phyloP scores from a whole-genome alignment of 2,113 vertebrate genomes.

The Psophia crepitans region DNA sequence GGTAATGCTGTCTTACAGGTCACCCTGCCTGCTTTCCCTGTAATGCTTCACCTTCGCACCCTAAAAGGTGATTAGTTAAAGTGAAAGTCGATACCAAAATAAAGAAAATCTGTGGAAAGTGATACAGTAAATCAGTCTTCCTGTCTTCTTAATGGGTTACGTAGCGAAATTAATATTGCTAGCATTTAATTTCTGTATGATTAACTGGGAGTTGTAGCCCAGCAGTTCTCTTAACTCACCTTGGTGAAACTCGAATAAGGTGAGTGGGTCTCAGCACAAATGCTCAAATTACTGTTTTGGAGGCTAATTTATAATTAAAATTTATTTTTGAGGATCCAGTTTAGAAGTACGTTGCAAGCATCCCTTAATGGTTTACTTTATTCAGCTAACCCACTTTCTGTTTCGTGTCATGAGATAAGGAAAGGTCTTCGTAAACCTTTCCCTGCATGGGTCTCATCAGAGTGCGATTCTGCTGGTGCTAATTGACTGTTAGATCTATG shows the following conservation, averaged over 20 bases:
- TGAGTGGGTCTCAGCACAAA: neutral
- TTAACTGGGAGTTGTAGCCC: accelerated
- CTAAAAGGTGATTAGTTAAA: neutral
- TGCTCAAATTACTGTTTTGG: neutral
- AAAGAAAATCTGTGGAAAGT: neutral
- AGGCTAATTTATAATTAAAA: neutral
- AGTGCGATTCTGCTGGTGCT: neutral
- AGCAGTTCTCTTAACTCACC: neutral
- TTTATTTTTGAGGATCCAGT: neutral
- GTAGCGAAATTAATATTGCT: neutral
- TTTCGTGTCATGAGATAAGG: neutral
- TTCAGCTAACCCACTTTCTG: neutral
- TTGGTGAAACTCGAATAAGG: neutral
- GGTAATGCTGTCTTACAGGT: neutral
- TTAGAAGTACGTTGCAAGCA: neutral
- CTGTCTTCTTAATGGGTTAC: neutral
- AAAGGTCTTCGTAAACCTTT: neutral
- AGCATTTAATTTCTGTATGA: neutral
- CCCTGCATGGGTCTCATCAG: neutral
- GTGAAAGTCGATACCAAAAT: neutral
- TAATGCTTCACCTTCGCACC: neutral
- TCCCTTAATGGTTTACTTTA: neutral
- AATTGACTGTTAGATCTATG: neutral
- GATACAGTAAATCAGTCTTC: neutral
- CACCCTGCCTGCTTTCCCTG: neutral